These are phyloP conservation scores for Macrosoma leucophasiata DNA, from an alignment of 2,888 invertebrate genomes.

Conservation along the genomic window DNA sequence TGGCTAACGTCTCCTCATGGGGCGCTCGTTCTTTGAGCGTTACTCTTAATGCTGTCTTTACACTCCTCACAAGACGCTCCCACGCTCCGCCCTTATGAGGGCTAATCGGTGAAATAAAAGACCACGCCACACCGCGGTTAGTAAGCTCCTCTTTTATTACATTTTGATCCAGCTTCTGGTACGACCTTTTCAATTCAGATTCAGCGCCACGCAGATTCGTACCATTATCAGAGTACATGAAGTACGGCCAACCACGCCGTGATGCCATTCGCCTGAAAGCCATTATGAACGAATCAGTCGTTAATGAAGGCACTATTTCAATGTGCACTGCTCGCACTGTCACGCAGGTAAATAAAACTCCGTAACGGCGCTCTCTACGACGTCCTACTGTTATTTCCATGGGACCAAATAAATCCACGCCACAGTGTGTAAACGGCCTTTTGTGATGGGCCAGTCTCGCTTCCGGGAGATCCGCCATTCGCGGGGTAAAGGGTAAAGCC, in stretches of 20 bases:
- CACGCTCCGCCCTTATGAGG: slow-evolving; percentile 20
- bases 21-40: slow-evolving; percentile 14
- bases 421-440: slow-evolving; percentile 13
- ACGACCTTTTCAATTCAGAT: slow-evolving; percentile 14
- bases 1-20: slow-evolving; percentile 7
- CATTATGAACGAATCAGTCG: slow-evolving; percentile 24
- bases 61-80: slow-evolving; percentile 15
- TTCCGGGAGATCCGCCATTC: slow-evolving; percentile 16
- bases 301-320: slow-evolving; percentile 18
- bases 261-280: slow-evolving; percentile 26
- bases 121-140: slow-evolving; percentile 11
- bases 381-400: slow-evolving; percentile 19
- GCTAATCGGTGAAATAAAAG: slow-evolving; percentile 14
- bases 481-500: not conserved
- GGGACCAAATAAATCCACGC: slow-evolving; percentile 22
- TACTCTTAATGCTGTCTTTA: slow-evolving; percentile 12
- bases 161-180: slow-evolving; percentile 11
- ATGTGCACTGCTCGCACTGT: slow-evolving; percentile 25
- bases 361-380: slow-evolving; percentile 16
- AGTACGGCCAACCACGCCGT: slow-evolving; percentile 21
- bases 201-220: slow-evolving; percentile 25
- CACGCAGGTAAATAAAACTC: slow-evolving; percentile 25
- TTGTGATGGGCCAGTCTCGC: slow-evolving; percentile 15
- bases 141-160: slow-evolving; percentile 1
- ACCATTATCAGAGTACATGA: slow-evolving; percentile 20